A percentile compares a stretch with the other conserved stretches of the same genome.
phyloP scores from a whole-genome alignment of 2,888 invertebrate genomes.

The Trachelus troglodyta region DNA sequence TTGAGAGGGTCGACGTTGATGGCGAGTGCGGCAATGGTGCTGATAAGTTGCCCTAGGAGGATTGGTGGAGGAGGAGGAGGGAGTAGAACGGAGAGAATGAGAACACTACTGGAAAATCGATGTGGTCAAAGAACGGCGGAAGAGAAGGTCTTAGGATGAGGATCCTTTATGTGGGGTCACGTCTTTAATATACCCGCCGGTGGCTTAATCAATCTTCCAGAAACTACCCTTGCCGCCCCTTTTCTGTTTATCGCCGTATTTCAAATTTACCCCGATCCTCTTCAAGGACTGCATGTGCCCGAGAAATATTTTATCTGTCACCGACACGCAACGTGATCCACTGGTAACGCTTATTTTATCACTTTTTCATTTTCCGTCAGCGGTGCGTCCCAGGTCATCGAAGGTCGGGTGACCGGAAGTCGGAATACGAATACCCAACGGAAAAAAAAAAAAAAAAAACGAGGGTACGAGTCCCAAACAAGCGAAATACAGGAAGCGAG shows the following conservation, averaged over 20 bases:
- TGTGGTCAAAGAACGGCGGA: conserved; percentile 28
- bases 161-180: conserved; percentile 61
- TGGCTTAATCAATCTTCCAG: conserved; percentile 55
- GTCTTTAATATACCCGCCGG: conserved; percentile 58
- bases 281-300: not conserved
- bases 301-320: conserved; percentile 2
- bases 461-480: not conserved
- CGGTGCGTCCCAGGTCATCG: not conserved
- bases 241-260: conserved; percentile 1
- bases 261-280: conserved; percentile 1
- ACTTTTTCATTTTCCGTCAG: not conserved
- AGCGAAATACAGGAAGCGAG: not conserved
- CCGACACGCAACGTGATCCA: not conserved
- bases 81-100: not conserved
- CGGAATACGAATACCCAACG: not conserved
- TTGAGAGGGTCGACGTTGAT: not conserved
- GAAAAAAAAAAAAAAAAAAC: not conserved
- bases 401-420: not conserved
- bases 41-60: not conserved
- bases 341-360: not conserved
- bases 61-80: conserved; percentile 5
- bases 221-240: not conserved
- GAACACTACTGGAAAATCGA: conserved; percentile 33
- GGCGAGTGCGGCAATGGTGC: not conserved
- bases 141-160: conserved; percentile 37